Percentiles rank a stretch among this genome's conserved stretches.
Conservation (phyloP, 2,797 vertebrate genomes). For the Rhinella marina region DNA sequence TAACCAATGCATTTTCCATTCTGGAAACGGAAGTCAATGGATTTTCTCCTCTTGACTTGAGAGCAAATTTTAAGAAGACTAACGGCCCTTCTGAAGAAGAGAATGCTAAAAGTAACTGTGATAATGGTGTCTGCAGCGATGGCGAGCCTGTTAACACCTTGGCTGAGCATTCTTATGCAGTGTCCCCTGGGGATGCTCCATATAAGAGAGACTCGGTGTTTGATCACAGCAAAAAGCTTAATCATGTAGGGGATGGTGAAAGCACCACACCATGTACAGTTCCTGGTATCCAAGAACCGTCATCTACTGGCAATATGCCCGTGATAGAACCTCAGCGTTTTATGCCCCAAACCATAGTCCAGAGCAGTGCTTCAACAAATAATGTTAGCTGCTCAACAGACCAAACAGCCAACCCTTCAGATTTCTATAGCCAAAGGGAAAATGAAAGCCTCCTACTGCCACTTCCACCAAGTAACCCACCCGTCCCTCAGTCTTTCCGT, state of each 20-base stretch:
- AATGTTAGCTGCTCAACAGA: conserved; percentile 23
- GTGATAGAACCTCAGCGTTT: conserved; percentile 50
- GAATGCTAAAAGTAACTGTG: conserved; percentile 68
- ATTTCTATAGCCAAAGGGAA: conserved; percentile 64
- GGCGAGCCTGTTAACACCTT: conserved; percentile 84
- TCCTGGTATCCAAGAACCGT: conserved; percentile 61
- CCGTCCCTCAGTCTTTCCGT: conserved; percentile 14
- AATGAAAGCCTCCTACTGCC: conserved; percentile 62
- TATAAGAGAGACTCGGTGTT: conserved; percentile 69
- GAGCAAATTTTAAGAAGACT: conserved; percentile 80
- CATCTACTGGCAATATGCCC: conserved; percentile 48
- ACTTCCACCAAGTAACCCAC: conserved; percentile 41
- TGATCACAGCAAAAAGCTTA: conserved; percentile 54
- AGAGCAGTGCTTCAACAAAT: conserved; percentile 24
- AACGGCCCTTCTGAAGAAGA: conserved; percentile 77
- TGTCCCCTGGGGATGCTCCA: conserved; percentile 76
- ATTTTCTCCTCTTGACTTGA: conserved; percentile 87
- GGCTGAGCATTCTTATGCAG: conserved; percentile 95
- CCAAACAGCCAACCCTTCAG: conserved; percentile 22
- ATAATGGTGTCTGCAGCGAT: conserved; percentile 72
- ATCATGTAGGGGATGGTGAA: conserved; percentile 9
- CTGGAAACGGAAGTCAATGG: conserved; percentile 87
- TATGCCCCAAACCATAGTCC: conserved; percentile 31
- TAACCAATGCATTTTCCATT: conserved; percentile 98
- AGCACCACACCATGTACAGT: conserved; percentile 21